Base-by-base conservation (phyloP, 2,888 invertebrate genomes). In the Platynereis dumerilii region DNA sequence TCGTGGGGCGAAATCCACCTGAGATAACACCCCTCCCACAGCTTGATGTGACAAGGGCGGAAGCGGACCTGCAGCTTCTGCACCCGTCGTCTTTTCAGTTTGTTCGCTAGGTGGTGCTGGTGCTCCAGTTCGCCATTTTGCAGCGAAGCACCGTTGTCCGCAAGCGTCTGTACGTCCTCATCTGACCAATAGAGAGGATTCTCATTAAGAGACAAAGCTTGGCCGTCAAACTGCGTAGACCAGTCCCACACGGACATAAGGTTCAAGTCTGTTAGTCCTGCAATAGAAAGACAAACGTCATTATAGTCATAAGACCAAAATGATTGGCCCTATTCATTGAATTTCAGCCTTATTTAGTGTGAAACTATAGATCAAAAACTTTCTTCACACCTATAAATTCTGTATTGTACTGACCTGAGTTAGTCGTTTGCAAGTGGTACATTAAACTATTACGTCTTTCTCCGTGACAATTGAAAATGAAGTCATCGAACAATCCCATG, bases 1-100 rank as follows among this genome's bases (percentile, higher is more conserved):
- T 94, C 93, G 5, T 94, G 87, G 24, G 92, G 90, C 24, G 91
- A 90, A 78, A 94, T 87, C 93, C 94, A 95, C 29, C 96, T 89
- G 81, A 92, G 91, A 85, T 93, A 96, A 85, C 94, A 94, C 83
- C 92, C 93, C 65, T 89, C 87, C 95, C 95, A 96, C 53, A 95
- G 83, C 69, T 91, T 90, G 73, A 78, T 67, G 26, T 72, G 56
- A 2, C 64, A 64, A 5, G 58, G 60, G n/a, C n/a, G 39, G 39
- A 61, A 58, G 48, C 69, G 69, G 2, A 68, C 60, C 17, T 68
- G 59, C 55, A 67, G 60, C 28, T 65, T 69, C 15, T 65, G 60
- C 22, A 58, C 65, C 26, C 52, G 27, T 27, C 28, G 28, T 63
- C 68, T 39, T 45, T 54, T 52, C 61, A 74, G 62, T 26, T 67